A percentile compares a stretch with the other conserved stretches of the same genome.
phyloP scores from a whole-genome alignment of 2,888 invertebrate species.

The Carabus problematicus region DNA sequence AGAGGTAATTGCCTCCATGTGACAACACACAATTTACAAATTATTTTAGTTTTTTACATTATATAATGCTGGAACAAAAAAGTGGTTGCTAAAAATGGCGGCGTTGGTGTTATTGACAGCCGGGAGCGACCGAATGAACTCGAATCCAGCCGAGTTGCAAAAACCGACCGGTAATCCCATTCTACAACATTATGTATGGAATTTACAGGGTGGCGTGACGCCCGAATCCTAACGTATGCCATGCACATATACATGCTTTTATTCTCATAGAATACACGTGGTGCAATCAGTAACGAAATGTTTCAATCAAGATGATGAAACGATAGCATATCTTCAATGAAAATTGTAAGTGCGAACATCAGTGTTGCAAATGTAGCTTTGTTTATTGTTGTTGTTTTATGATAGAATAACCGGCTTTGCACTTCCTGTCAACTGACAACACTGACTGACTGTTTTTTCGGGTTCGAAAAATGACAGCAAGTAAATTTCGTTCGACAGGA shows the following conservation, averaged over 20 bases:
- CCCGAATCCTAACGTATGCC: background rate
- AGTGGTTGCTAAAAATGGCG: background rate
- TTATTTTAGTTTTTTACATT: no score
- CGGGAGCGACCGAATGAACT: background rate
- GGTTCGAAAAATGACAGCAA: no score
- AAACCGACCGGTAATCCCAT: constrained; percentile 3
- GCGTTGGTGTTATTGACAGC: constrained; percentile 3
- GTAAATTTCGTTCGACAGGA: no score
- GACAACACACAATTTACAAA: no score
- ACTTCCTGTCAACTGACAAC: no score
- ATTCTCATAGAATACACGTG: constrained; percentile 15
- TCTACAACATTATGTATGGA: background rate
- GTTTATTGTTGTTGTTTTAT: no score
- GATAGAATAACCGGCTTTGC: no score
- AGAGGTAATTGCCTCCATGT: background rate
- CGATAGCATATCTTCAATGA: constrained; percentile 18
- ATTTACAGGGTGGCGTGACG: constrained; percentile 16
- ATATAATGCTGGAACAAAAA: background rate
- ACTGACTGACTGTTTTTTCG: no score
- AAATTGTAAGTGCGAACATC: constrained; percentile 16
- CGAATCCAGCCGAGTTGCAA: constrained; percentile 7
- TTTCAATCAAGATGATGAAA: constrained; percentile 18
- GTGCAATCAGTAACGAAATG: background rate
- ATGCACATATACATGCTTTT: constrained; percentile 6
- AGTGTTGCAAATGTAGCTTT: no score